A percentile compares a stretch with the other conserved stretches of the same genome.
Evolutionary conservation across 2,113 vertebrate species (phyloP).

Genomic region (Pleuronectes platessa): DNA sequence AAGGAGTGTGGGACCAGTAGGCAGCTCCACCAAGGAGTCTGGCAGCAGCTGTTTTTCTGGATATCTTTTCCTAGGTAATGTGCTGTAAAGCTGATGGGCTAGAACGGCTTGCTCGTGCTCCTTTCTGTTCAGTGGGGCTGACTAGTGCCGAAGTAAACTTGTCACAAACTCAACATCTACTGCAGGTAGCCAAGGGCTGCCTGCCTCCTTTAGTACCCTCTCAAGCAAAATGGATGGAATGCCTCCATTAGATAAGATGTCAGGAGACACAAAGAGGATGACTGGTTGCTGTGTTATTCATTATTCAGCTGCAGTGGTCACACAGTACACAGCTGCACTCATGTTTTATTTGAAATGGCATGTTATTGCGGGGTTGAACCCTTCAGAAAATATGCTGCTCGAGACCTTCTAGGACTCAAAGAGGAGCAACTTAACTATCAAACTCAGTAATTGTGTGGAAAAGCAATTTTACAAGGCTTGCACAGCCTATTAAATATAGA

Average conservation of each 20-base stretch:
- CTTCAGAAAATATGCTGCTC: constrained; percentile 9
- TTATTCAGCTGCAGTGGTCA: constrained; percentile 52
- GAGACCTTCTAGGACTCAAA: not conserved
- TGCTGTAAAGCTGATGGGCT: constrained; percentile 72
- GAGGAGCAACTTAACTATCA: constrained; percentile 3
- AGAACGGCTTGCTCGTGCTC: constrained; percentile 50
- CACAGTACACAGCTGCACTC: constrained; percentile 9
- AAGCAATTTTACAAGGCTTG: constrained; percentile 28
- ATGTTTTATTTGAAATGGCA: constrained; percentile 47
- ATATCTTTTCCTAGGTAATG: constrained; percentile 66
- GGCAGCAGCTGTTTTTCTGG: constrained; percentile 74
- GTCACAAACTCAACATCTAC: constrained; percentile 45
- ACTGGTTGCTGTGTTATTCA: constrained; percentile 39
- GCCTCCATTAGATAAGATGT: constrained; percentile 19
- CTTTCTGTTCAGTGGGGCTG: constrained; percentile 35
- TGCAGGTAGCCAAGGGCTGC: constrained; percentile 1
- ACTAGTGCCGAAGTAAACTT: constrained; percentile 45
- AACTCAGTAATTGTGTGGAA: constrained; percentile 17
- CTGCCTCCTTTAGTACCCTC: constrained; percentile 36
- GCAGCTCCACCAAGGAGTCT: constrained; percentile 50
- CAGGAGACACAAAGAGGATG: constrained; percentile 20
- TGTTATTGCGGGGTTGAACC: constrained; percentile 26
- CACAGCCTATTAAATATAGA: constrained; percentile 10
- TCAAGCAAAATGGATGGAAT: constrained; percentile 28
- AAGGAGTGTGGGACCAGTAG: constrained; percentile 51